Evolutionary conservation across 1,140 invertebrate species (phyloP).

Genomic region (Oreohelix idahoensis): DNA sequence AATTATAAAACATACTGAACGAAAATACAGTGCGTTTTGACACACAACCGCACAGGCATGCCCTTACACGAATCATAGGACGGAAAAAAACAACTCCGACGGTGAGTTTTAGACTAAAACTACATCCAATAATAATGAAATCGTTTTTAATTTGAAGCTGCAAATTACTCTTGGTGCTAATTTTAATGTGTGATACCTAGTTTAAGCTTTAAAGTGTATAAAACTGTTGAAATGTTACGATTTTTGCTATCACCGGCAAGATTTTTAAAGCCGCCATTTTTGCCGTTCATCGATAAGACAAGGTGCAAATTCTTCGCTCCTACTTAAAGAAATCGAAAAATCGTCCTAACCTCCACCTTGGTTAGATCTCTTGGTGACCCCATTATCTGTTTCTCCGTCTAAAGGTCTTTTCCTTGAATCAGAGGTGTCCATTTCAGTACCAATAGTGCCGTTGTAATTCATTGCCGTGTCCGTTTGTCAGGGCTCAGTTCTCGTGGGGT

Average conservation of each 20-base stretch:
- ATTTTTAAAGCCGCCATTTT: constrained; percentile 65
- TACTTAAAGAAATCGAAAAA: constrained; percentile 52
- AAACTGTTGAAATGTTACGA: background rate
- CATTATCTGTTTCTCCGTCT: constrained; percentile 88
- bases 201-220: background rate
- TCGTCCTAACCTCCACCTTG: constrained; percentile 83
- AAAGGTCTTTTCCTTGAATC: constrained; percentile 84
- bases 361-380: constrained; percentile 89
- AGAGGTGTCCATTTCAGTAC: constrained; percentile 71
- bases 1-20: no score
- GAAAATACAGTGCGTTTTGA: background rate
- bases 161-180: background rate
- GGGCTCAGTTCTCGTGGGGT: constrained; percentile 66
- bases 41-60: constrained; percentile 34
- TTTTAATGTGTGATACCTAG: background rate
- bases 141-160: background rate
- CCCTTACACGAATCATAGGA: constrained; percentile 30
- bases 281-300: constrained; percentile 45
- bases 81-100: constrained; percentile 14
- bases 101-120: background rate
- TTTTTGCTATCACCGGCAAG: constrained; percentile 39
- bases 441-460: constrained; percentile 71
- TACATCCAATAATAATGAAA: background rate
- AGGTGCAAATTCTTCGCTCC: constrained; percentile 41
- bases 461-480: constrained; percentile 66